Evolutionary conservation across 2,113 vertebrate species (phyloP), one percentile per base, ranked within the genome.

Genomic region (Eudyptes chrysolophus): DNA sequence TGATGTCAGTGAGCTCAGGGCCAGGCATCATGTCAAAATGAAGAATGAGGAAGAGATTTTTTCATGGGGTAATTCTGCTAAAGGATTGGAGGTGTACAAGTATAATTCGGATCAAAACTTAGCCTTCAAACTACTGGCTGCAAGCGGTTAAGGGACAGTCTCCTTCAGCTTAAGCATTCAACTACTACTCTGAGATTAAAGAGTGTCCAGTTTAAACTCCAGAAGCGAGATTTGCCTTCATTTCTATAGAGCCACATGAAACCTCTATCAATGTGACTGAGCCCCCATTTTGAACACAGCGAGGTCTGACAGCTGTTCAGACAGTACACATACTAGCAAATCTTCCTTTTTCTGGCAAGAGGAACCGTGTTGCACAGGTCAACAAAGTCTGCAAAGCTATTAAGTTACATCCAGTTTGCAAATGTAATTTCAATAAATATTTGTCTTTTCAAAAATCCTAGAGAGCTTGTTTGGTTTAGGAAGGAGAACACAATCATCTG

Each of bases 351-450:
- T 93, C 85, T 76, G 61, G 51, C 58, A 93, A 94, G 79, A 54
- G 10, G 24, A 90, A 78, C 51, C 7, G 2, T 62, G 78, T 81
- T 95, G 88, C 64, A 52, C 49, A 86, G 92, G 70, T 92, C 75
- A 97, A 94, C 52, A 84, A 95, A 89, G 89, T 91, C 89, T 94
- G 87, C 84, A 96, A 97, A 92, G n/a, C 82, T 83, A 52, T 94
- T 94, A 96, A 97, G 93, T 89, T 93, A 82, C 93, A 97, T 72
- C 60, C 69, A 92, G 55, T 92, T 88, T 77, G 71, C 74, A 97
- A 97, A 96, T 79, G 60, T 82, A 94, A 98, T 97, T 97, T 93
- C 4, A 76, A 96, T 94, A 98, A 97, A 98, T 98, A 97, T 97
- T 98, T 98, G 78, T 93, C 70, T 90, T 98, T 95, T 94, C 84